phyloP scores from a whole-genome alignment of 2,888 invertebrate genomes.

The Drosophila nr. medialis region DNA sequence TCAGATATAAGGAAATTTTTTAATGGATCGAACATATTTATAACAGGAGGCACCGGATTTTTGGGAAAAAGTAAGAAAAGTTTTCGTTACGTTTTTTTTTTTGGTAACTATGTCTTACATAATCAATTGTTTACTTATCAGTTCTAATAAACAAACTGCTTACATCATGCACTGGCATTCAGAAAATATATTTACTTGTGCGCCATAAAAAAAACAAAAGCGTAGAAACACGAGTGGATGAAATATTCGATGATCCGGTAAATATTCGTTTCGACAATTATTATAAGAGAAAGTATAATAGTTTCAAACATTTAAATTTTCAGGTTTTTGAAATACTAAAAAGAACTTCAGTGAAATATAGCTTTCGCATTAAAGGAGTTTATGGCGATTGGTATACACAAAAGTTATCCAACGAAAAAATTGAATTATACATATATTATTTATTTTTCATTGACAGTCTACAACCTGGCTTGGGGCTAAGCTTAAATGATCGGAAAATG shows the following conservation, averaged over 20 bases:
- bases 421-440: neutral
- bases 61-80: conserved; percentile 19
- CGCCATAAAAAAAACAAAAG: conserved; percentile 88
- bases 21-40: conserved; percentile 86
- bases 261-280: neutral
- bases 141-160: conserved; percentile 26
- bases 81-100: neutral
- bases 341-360: conserved; percentile 2
- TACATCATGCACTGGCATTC: conserved; percentile 14
- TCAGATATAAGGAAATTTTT: conserved; percentile 21
- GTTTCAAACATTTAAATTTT: neutral
- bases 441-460: conserved; percentile 11
- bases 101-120: neutral
- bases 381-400: conserved; percentile 21
- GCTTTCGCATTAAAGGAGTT: conserved; percentile 15
- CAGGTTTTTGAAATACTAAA: conserved; percentile 20
- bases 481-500: conserved; percentile 5
- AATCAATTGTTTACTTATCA: neutral
- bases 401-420: neutral
- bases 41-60: conserved; percentile 86
- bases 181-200: conserved; percentile 82
- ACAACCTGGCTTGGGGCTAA: conserved; percentile 17
- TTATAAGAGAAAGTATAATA: neutral
- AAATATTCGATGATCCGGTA: conserved; percentile 67
- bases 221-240: conserved; percentile 88